Evolutionary conservation across 2,113 vertebrate genomes (phyloP).

Genomic region (Triplophysa siluroides): DNA sequence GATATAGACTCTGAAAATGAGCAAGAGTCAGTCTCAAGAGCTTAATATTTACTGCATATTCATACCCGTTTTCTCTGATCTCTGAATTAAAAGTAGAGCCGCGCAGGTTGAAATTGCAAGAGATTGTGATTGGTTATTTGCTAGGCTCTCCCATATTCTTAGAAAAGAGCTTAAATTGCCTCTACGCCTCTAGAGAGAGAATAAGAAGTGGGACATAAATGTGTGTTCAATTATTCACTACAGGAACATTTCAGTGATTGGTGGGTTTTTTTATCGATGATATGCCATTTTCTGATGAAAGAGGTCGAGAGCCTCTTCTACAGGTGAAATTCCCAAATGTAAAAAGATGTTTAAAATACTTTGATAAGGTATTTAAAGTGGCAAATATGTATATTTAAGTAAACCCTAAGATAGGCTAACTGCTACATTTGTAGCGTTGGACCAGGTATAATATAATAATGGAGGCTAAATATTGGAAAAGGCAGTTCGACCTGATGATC

Average conservation of each 20-base stretch:
- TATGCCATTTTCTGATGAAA: slow-evolving; percentile 44
- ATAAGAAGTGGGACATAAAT: slow-evolving; percentile 58
- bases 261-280: slow-evolving; percentile 39
- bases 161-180: slow-evolving; percentile 65
- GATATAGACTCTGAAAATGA: slow-evolving; percentile 18
- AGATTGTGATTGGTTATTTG: slow-evolving; percentile 64
- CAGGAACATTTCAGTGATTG: slow-evolving; percentile 71
- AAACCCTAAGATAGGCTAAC: background rate
- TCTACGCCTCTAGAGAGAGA: slow-evolving; percentile 73
- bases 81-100: background rate
- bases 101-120: background rate
- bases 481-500: too few relatives aligned
- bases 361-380: too few relatives aligned
- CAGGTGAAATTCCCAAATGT: background rate
- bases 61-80: slow-evolving; percentile 14
- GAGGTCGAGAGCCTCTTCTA: background rate
- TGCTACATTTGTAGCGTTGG: too few relatives aligned
- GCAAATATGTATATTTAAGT: background rate
- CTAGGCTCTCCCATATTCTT: slow-evolving; percentile 60
- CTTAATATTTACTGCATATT: background rate
- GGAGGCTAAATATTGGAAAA: too few relatives aligned
- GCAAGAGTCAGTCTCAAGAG: background rate
- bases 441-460: too few relatives aligned
- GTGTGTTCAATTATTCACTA: slow-evolving; percentile 79
- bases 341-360: too few relatives aligned